Evolutionary conservation across 2,888 invertebrate genomes (phyloP).

Genomic region (Frankliniella fusca): DNA sequence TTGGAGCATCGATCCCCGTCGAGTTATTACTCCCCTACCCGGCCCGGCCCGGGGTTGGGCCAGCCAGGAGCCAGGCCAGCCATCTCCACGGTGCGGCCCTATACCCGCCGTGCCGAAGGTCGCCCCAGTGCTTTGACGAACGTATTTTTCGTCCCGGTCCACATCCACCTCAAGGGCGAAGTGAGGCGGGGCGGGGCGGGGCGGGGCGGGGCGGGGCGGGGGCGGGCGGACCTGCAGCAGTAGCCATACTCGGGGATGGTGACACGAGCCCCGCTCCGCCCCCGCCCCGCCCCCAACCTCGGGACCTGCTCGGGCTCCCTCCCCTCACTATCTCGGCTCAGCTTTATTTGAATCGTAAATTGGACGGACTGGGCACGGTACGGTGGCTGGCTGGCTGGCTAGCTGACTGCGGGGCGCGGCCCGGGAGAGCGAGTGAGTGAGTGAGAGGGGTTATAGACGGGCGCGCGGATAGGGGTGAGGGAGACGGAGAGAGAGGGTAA

Average conservation of each 20-base stretch:
- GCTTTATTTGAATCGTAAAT: slow-evolving; percentile 26
- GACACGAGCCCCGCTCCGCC: background rate
- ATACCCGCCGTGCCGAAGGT: background rate
- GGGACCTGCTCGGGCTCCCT: background rate
- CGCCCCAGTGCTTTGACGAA: background rate
- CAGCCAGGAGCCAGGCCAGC: too few species aligned
- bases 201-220: background rate
- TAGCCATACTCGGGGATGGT: background rate
- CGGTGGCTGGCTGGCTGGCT: too few species aligned
- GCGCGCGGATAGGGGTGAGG: too few species aligned
- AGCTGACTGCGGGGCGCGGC: too few species aligned
- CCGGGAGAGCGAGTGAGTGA: too few species aligned
- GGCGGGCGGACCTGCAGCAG: background rate
- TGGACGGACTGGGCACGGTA: background rate
- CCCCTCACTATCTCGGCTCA: background rate
- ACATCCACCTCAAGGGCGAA: background rate
- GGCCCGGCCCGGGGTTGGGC: too few species aligned
- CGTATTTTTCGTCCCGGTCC: background rate
- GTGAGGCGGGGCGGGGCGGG: background rate
- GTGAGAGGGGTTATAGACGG: too few species aligned
- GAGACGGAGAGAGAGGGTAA: too few species aligned
- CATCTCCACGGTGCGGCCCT: too few species aligned
- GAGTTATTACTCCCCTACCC: too few species aligned
- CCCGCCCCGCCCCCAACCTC: background rate
- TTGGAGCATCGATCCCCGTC: too few species aligned